Evolutionary conservation across 2,888 invertebrate genomes (phyloP).

Genomic region (Agrilus mali): DNA sequence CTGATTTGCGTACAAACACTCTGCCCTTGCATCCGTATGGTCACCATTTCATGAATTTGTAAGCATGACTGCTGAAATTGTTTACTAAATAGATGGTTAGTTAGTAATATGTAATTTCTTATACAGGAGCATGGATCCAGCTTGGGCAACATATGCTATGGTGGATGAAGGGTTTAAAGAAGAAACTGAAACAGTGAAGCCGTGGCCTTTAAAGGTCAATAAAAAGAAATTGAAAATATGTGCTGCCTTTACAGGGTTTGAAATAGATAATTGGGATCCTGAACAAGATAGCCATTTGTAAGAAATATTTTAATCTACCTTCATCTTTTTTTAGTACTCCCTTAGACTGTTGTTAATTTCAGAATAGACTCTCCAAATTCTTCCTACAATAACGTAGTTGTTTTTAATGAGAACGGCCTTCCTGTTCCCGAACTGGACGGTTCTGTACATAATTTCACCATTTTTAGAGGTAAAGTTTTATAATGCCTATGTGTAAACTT

Average conservation of each 20-base stretch:
- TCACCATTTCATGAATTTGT: constrained; percentile 19
- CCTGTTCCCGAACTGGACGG: constrained; percentile 31
- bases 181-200: constrained; percentile 18
- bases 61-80: constrained; percentile 8
- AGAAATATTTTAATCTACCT: no score
- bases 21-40: constrained; percentile 16
- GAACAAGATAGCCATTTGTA: constrained; percentile 16
- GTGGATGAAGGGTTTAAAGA: constrained; percentile 13
- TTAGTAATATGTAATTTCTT: no score
- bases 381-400: constrained; percentile 5
- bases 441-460: constrained; percentile 26
- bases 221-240: constrained; percentile 35
- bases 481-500: no score
- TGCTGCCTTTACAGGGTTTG: constrained; percentile 40
- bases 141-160: constrained; percentile 7
- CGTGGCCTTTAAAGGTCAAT: constrained; percentile 1
- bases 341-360: background rate
- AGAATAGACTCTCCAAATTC: no score
- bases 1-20: constrained; percentile 23
- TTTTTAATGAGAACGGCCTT: constrained; percentile 22
- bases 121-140: constrained; percentile 6
- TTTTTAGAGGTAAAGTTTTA: no score
- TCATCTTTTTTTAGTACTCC: background rate
- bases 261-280: constrained; percentile 23
- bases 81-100: no score